Percentiles rank a stretch among this genome's conserved stretches.
These are phyloP conservation scores for Cherax quadricarinatus DNA, from an alignment of 1,140 invertebrate species.

Conservation along the genomic window DNA sequence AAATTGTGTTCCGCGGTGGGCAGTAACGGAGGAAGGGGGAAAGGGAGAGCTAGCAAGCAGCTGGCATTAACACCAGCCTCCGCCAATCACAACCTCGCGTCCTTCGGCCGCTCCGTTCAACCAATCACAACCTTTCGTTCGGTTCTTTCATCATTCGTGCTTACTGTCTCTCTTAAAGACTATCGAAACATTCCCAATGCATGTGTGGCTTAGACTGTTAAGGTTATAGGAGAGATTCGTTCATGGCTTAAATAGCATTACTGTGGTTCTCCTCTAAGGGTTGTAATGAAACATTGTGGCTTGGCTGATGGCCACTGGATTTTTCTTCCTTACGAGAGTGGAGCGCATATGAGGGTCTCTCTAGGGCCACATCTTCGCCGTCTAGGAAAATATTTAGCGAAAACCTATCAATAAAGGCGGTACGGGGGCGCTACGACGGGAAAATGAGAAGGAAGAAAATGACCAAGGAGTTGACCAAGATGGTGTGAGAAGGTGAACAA, in stretches of 20 bases:
- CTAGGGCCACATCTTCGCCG: neutral
- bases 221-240: no score
- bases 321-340: neutral
- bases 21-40: no score
- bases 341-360: neutral
- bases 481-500: neutral
- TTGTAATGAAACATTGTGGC: neutral
- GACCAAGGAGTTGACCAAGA: neutral
- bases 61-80: neutral
- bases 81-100: neutral
- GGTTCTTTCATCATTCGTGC: neutral
- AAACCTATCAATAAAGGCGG: conserved; percentile 24
- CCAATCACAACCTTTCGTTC: neutral
- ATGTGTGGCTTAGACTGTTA: no score
- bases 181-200: no score
- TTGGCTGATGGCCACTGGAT: neutral
- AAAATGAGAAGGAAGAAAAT: neutral
- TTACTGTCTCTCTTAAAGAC: neutral
- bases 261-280: neutral
- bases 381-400: conserved; percentile 36
- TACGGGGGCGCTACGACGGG: neutral
- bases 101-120: neutral
- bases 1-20: neutral
- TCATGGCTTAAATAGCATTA: no score
- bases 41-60: neutral